Evolutionary conservation across 1,140 invertebrate genomes (phyloP).

Genomic region (Anastatus disparis): DNA sequence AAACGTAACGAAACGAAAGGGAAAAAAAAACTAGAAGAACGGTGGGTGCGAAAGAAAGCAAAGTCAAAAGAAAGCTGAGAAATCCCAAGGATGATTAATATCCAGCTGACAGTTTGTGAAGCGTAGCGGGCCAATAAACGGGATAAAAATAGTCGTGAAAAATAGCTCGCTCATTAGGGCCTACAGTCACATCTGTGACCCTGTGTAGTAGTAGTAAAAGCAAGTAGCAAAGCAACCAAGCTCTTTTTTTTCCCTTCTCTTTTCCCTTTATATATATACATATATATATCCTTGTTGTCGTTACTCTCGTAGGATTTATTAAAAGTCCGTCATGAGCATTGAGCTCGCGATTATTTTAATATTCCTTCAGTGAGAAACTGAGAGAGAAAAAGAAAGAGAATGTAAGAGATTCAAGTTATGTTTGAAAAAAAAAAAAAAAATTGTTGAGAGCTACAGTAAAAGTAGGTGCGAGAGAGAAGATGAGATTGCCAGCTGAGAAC

Average conservation of each 20-base stretch:
- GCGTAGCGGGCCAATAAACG: slow-evolving; percentile 67
- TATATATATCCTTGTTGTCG: background rate
- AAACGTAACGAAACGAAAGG: no score
- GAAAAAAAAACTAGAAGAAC: slow-evolving; percentile 43
- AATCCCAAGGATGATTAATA: slow-evolving; percentile 64
- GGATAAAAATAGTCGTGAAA: slow-evolving; percentile 69
- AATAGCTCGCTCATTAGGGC: slow-evolving; percentile 68
- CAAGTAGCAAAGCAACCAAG: no score
- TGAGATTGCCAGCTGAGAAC: background rate
- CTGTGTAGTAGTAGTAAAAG: no score
- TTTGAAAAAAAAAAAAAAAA: no score
- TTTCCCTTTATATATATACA: no score
- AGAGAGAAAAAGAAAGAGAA: no score
- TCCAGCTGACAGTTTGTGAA: slow-evolving; percentile 67
- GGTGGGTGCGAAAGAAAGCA: background rate
- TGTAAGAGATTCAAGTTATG: no score
- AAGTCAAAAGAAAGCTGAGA: slow-evolving; percentile 2
- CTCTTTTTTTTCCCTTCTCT: no score
- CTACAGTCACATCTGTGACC: slow-evolving; percentile 66
- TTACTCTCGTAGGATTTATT: slow-evolving; percentile 30
- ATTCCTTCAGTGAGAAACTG: no score
- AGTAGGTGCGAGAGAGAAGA: background rate
- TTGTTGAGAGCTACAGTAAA: no score
- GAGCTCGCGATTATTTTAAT: slow-evolving; percentile 35
- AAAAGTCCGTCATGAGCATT: slow-evolving; percentile 31